Evolutionary conservation across 2,797 vertebrate genomes (phyloP).

Genomic region (Lepidocolaptes lacrymiger): DNA sequence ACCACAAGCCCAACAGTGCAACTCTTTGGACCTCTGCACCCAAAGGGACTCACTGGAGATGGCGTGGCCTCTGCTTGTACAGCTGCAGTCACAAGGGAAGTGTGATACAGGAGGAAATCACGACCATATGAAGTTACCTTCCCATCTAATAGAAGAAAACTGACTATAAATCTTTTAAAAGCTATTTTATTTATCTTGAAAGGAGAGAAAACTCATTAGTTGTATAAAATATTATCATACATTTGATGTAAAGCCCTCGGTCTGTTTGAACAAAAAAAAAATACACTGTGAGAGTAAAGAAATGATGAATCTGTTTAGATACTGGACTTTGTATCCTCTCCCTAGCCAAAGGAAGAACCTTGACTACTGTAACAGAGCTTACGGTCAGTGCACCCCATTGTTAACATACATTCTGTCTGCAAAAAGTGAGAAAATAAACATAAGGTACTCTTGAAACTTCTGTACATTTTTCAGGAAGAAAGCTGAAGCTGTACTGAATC

Average conservation of each 20-base stretch:
- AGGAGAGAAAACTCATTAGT: conserved; percentile 62
- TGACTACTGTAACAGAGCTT: not conserved
- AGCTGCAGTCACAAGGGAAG: not conserved
- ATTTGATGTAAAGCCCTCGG: conserved; percentile 68
- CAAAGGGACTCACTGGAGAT: not conserved
- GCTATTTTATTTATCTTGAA: conserved; percentile 78
- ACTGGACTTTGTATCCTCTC: not conserved
- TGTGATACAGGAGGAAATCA: not conserved
- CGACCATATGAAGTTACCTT: not conserved
- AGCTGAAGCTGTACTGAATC: not conserved
- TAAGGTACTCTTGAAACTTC: conserved; percentile 16
- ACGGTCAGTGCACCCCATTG: not conserved
- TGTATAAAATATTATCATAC: conserved; percentile 73
- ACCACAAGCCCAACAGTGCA: not conserved
- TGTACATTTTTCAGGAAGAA: conserved; percentile 5
- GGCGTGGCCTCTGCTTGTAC: not conserved
- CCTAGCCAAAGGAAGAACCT: conserved; percentile 8
- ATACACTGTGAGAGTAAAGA: conserved; percentile 19
- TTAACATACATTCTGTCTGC: not conserved
- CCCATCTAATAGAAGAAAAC: not conserved
- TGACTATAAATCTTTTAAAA: conserved; percentile 44
- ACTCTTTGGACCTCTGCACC: not conserved
- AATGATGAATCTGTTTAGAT: conserved; percentile 14
- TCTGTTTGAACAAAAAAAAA: conserved; percentile 49
- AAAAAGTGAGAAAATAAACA: conserved; percentile 23